Percentiles rank a stretch among this genome's conserved stretches.
Conservation (phyloP, 2,888 invertebrate genomes). For the Pycnomerus fuliginosus region DNA sequence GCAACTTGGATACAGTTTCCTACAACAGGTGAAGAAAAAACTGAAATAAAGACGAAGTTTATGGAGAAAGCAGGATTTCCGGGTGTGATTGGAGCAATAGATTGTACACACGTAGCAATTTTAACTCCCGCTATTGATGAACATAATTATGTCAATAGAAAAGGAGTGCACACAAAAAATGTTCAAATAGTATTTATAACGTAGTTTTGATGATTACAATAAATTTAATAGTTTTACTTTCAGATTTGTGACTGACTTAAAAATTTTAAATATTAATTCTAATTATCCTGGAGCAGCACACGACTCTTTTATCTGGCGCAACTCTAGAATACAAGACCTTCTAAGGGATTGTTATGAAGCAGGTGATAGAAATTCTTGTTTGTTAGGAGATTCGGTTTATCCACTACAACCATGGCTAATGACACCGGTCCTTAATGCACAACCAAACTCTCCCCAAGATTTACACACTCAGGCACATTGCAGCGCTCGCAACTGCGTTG, state of each 20-base stretch:
- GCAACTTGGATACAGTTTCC: conserved; percentile 8
- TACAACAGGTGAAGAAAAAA: conserved; percentile 1
- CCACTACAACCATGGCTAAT: conserved; percentile 11
- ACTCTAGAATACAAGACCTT: conserved; percentile 3
- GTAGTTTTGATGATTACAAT: background rate
- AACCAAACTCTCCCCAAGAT: conserved; percentile 6
- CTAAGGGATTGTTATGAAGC: conserved; percentile 1
- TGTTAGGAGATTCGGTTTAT: conserved; percentile 21
- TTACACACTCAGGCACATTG: conserved; percentile 5
- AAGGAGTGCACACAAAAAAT: conserved; percentile 8
- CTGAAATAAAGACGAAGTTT: background rate
- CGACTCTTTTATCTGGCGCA: conserved; percentile 10
- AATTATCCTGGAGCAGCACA: conserved; percentile 8
- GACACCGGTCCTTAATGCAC: conserved; percentile 10
- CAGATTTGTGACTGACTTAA: conserved; percentile 1
- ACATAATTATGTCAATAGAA: conserved; percentile 5
- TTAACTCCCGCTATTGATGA: background rate
- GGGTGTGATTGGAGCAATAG: conserved; percentile 4
- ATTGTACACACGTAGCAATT: conserved; percentile 4
- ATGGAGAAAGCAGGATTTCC: background rate
- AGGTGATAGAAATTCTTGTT: conserved; percentile 7
- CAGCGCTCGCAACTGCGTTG: conserved; percentile 12
- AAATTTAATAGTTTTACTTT: background rate
- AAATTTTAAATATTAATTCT: conserved; percentile 7
- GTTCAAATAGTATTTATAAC: conserved; percentile 10